These are phyloP conservation scores for Scaptomyza parva DNA, from an alignment of 2,888 invertebrate species.

Conservation along the genomic window DNA sequence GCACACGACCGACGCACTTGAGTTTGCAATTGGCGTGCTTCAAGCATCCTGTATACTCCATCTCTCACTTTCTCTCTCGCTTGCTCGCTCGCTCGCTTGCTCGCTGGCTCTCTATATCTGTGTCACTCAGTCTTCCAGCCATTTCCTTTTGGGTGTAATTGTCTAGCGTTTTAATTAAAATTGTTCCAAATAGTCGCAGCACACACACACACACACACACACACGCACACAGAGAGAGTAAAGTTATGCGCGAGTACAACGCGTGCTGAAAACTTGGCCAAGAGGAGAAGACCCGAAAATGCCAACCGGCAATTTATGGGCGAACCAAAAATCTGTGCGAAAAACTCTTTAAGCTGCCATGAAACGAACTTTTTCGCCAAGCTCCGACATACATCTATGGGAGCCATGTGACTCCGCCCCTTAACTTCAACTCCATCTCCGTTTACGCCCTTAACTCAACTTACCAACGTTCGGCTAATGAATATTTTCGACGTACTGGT, in stretches of 20 bases:
- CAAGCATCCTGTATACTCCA: constrained; percentile 11
- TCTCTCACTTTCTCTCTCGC: constrained; percentile 1
- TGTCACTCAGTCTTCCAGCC: background rate
- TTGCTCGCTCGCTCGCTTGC: background rate
- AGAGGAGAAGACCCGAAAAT: constrained; percentile 48
- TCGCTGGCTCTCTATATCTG: constrained; percentile 5
- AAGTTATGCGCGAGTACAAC: constrained; percentile 62
- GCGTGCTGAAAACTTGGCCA: constrained; percentile 70
- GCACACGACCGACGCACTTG: constrained; percentile 75
- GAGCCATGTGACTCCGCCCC: constrained; percentile 29
- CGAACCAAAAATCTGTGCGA: constrained; percentile 63
- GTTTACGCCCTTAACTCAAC: constrained; percentile 23
- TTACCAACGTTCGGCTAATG: constrained; percentile 64
- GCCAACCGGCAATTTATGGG: constrained; percentile 70
- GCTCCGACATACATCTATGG: constrained; percentile 34
- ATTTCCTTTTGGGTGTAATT: constrained; percentile 64
- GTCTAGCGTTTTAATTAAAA: constrained; percentile 78
- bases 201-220: constrained; percentile 9
- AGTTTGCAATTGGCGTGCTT: constrained; percentile 52
- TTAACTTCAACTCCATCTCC: constrained; percentile 6
- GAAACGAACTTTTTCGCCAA: constrained; percentile 56
- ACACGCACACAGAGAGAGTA: constrained; percentile 17
- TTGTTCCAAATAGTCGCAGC: constrained; percentile 72
- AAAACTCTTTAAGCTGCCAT: constrained; percentile 69
- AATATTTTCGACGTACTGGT: constrained; percentile 60